Base-by-base conservation (phyloP, 1,140 invertebrate genomes). In the Pseudoatta argentina region DNA sequence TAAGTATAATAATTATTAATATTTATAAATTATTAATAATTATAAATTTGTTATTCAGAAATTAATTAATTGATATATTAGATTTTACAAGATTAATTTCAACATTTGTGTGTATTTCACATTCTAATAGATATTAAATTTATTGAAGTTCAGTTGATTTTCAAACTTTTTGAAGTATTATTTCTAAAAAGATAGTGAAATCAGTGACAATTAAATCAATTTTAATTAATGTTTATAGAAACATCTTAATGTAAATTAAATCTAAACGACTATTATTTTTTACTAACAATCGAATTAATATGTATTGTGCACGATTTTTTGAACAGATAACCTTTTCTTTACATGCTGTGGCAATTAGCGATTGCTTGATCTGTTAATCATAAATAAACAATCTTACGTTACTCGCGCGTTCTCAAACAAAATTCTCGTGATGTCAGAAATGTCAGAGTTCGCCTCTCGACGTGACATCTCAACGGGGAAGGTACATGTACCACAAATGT, bases 401-500 rank as follows among this genome's bases (percentile, higher is more conserved):
- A 30, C 64, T 57, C 48, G 30, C 21, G 34, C 34, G 18, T 44
- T 57, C 64, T 75, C 72, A 59, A 30, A 81, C 53, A 71, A 81
- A 81, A 81, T 71, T 81, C 78, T 57, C 64, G 30, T 16, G 34
- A 71, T 81, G 77, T 71, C 64, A 55, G 78, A 71, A 81, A 81
- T 81, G 78, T 81, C 78, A 81, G 53, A 71, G 78, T 81, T 81
- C 66, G 78, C 66, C 64, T 81, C 51, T 66, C 44, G 61, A 78
- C 61, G 78, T 71, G 66, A 57, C 39, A 57, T 57, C 78, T 81
- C 48, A 81, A 81, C 64, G 34, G 51, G 30, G 30, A 69, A 81
- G 30, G 64, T 69, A 81, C 77, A 69, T 30, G 64, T 81, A 81
- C 77, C 66, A 71, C 78, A 81, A 67, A 81, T 44, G 66, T 71